Percentiles rank a stretch among this genome's conserved stretches.
Conservation (phyloP, 35 echinoderm and acorn worm species). For the Patiria miniata region DNA sequence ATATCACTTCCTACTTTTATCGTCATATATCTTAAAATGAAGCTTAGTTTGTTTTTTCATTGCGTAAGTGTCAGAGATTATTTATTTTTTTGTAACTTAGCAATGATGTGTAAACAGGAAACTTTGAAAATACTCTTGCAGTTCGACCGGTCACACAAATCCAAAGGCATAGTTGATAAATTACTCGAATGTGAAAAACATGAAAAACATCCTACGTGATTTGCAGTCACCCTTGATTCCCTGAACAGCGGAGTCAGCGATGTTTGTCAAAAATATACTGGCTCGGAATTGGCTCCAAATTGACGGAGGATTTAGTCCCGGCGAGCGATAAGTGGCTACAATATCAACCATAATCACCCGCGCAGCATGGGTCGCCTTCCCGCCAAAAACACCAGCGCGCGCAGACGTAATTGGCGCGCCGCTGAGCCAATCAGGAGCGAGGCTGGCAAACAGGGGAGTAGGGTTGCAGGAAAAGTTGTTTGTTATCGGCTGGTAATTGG, state of each 20-base stretch:
- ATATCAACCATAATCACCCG: conserved; percentile 9
- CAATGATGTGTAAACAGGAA: neutral
- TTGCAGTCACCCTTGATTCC: neutral
- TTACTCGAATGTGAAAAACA: neutral
- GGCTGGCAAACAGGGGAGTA: conserved; percentile 19
- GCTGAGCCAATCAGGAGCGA: conserved; percentile 5
- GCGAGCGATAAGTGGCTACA: conserved; percentile 11
- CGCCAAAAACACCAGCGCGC: conserved; percentile 24
- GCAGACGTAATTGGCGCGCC: conserved; percentile 7
- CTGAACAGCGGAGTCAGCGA: neutral
- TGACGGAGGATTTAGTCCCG: conserved; percentile 5
- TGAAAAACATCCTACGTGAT: neutral
- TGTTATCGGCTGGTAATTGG: neutral
- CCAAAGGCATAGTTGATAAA: neutral
- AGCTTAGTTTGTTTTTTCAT: neutral
- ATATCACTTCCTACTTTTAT: neutral
- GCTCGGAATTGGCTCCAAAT: conserved; percentile 20
- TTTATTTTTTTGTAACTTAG: neutral
- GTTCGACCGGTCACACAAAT: neutral
- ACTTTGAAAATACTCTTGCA: no score
- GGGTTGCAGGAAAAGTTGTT: neutral
- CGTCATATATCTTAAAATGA: neutral
- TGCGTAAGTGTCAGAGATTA: neutral
- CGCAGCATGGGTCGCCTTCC: neutral
- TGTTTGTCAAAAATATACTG: conserved; percentile 25